Conservation (phyloP, 2,888 invertebrate genomes). For the Agrypnus murinus region DNA sequence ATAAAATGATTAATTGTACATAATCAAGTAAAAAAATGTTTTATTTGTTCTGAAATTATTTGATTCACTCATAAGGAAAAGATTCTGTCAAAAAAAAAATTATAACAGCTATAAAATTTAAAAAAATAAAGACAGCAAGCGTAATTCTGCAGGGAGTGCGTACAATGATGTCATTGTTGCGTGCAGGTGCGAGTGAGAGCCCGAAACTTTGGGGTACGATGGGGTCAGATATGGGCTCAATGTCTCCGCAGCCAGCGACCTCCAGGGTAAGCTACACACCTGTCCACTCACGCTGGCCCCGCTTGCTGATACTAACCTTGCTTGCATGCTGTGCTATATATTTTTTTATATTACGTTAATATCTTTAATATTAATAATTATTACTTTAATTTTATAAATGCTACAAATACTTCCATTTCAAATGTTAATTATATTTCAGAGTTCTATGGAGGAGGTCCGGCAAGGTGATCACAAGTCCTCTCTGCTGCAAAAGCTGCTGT, state of each 20-base stretch:
- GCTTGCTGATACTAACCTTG: conserved; percentile 63
- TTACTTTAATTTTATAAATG: not conserved
- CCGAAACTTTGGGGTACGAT: conserved; percentile 74
- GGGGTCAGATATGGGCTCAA: conserved; percentile 73
- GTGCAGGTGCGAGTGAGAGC: conserved; percentile 74
- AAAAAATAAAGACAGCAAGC: conserved; percentile 48
- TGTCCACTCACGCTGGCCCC: conserved; percentile 66
- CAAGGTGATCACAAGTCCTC: conserved; percentile 88
- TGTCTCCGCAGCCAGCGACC: conserved; percentile 74
- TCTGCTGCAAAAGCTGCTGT: conserved; percentile 89
- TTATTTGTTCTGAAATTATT: too few species aligned
- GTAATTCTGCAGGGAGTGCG: conserved; percentile 67
- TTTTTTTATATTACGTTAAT: conserved; percentile 18
- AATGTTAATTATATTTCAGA: conserved; percentile 72
- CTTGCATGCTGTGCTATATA: conserved; percentile 57
- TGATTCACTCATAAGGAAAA: too few species aligned
- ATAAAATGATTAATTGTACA: too few species aligned
- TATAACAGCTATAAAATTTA: too few species aligned
- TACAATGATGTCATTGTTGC: conserved; percentile 71
- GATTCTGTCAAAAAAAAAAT: too few species aligned
- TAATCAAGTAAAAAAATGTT: too few species aligned
- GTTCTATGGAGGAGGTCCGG: conserved; percentile 83
- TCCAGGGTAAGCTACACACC: conserved; percentile 77
- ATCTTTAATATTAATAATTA: not conserved
- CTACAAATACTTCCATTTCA: not conserved